These are phyloP conservation scores for Dolichotis patagonum DNA, from an alignment of 2,113 vertebrate species.

Conservation along the genomic window DNA sequence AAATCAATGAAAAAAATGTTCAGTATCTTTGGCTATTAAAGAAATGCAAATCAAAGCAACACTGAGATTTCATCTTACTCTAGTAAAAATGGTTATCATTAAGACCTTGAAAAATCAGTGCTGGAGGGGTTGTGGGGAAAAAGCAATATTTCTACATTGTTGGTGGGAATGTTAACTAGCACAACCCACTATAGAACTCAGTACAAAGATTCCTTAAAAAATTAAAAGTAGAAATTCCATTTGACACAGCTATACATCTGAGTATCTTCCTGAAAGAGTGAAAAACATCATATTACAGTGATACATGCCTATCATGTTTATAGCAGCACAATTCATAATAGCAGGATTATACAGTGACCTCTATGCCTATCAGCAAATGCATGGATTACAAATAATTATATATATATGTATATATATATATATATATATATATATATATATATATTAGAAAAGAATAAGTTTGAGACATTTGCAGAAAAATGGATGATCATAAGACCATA, in stretches of 20 bases:
- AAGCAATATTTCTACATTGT: not conserved
- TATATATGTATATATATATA: no score
- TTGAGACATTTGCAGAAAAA: no score
- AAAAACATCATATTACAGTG: no score
- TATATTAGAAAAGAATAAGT: no score
- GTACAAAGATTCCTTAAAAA: not conserved
- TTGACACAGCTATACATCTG: no score
- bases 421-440: no score
- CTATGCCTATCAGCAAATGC: no score
- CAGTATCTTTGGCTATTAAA: not conserved
- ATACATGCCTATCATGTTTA: no score
- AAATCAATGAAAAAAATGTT: not conserved
- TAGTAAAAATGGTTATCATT: not conserved
- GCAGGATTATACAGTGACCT: no score
- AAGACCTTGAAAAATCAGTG: not conserved
- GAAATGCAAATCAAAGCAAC: not conserved
- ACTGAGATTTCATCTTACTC: not conserved
- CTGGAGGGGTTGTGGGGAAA: not conserved
- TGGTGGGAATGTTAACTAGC: not conserved
- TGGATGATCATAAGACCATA: not conserved
- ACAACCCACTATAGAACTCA: not conserved
- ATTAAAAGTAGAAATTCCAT: not conserved
- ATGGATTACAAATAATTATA: no score
- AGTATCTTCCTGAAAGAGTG: no score
- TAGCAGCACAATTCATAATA: no score